Evolutionary conservation across 1,140 invertebrate species (phyloP).

Genomic region (Ladona fulva): DNA sequence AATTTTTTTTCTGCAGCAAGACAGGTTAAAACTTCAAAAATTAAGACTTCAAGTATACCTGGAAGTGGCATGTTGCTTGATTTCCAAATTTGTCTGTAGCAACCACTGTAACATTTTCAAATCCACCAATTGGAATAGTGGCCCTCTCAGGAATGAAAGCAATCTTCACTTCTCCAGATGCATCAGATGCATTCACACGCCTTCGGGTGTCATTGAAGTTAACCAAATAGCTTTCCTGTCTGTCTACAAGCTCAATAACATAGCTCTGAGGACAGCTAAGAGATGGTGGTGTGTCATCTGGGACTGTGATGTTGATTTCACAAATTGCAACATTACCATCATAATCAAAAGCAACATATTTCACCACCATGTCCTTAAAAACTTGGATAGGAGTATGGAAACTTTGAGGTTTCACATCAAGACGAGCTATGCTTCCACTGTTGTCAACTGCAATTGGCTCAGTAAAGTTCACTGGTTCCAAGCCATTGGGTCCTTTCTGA

Average conservation of each 20-base stretch:
- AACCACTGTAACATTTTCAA: constrained; percentile 88
- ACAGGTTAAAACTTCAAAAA: too few relatives aligned
- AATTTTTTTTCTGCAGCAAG: neutral
- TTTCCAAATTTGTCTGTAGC: constrained; percentile 85
- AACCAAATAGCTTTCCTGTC: constrained; percentile 80
- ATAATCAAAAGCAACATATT: constrained; percentile 93
- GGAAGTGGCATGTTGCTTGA: constrained; percentile 84
- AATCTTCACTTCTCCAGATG: constrained; percentile 77
- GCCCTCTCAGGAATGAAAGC: constrained; percentile 78
- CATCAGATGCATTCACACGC: constrained; percentile 78
- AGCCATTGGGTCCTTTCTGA: constrained; percentile 75
- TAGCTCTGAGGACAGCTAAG: constrained; percentile 92
- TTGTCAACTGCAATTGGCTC: constrained; percentile 89
- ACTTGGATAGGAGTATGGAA: constrained; percentile 83
- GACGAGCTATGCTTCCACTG: constrained; percentile 82
- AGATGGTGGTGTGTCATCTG: constrained; percentile 88
- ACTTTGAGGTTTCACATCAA: constrained; percentile 83
- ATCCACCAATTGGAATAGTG: constrained; percentile 78
- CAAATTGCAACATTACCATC: constrained; percentile 96
- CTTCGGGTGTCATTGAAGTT: constrained; percentile 87
- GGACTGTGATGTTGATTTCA: constrained; percentile 89
- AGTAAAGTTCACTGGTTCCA: constrained; percentile 82
- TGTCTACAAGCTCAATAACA: constrained; percentile 82
- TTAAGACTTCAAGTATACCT: constrained; percentile 48
- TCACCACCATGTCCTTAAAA: constrained; percentile 84